phyloP scores from a whole-genome alignment of 1,140 invertebrate species.

The Acyrthosiphon pisum region DNA sequence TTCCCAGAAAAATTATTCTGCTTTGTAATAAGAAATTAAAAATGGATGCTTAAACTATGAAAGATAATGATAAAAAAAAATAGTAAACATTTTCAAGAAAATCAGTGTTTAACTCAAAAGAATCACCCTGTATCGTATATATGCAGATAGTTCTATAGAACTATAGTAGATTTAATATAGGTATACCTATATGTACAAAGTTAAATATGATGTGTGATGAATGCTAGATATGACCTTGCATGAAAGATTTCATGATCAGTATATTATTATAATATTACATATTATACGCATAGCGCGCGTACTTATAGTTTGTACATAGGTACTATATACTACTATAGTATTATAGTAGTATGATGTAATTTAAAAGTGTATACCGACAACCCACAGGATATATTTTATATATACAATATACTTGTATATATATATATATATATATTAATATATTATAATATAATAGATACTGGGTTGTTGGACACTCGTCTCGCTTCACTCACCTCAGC shows the following conservation, averaged over 20 bases:
- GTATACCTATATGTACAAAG: neutral
- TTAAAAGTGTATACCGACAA: neutral
- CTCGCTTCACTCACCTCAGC: neutral
- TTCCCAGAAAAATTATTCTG: neutral
- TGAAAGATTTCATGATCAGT: neutral
- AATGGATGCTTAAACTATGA: neutral
- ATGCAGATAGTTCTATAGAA: no score
- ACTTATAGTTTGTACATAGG: neutral
- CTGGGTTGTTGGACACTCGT: neutral
- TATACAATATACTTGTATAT: no score
- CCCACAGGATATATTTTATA: neutral
- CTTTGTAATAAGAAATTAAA: neutral
- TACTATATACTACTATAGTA: neutral
- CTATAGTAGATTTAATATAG: neutral
- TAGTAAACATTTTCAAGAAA: neutral
- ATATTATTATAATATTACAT: slow-evolving; percentile 19
- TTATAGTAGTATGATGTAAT: neutral
- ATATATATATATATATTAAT: neutral
- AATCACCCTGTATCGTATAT: neutral
- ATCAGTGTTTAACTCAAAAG: neutral
- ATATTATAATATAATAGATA: neutral
- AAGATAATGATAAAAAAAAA: neutral
- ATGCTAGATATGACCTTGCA: slow-evolving; percentile 8
- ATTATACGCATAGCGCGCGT: neutral
- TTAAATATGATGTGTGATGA: slow-evolving; percentile 10